Evolutionary conservation across 2,888 invertebrate species (phyloP).

Genomic region (Chymomyza caudatula): DNA sequence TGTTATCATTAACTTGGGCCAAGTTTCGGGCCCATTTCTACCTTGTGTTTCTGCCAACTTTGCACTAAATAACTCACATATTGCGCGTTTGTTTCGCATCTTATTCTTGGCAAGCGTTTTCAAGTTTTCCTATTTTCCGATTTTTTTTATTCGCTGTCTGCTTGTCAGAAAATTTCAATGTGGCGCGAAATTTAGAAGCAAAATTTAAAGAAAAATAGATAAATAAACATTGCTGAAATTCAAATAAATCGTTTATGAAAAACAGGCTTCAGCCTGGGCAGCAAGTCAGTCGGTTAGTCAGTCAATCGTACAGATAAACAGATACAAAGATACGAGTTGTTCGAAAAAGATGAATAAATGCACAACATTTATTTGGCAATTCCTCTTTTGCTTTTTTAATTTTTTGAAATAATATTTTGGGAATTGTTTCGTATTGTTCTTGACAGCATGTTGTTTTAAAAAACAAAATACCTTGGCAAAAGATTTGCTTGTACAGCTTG

Average conservation of each 20-base stretch:
- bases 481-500: background rate
- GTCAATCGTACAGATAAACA: slow-evolving; percentile 17
- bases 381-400: slow-evolving; percentile 5
- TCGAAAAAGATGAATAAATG: slow-evolving; percentile 1
- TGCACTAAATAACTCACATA: slow-evolving; percentile 44
- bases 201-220: slow-evolving; percentile 56
- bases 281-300: slow-evolving; percentile 29
- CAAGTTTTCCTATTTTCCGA: slow-evolving; percentile 3
- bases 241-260: slow-evolving; percentile 55
- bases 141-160: background rate
- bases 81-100: slow-evolving; percentile 44
- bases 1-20: slow-evolving; percentile 33
- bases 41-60: slow-evolving; percentile 51
- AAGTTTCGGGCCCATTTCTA: slow-evolving; percentile 10
- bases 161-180: slow-evolving; percentile 38
- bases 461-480: slow-evolving; percentile 19
- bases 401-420: slow-evolving; percentile 35
- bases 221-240: slow-evolving; percentile 61
- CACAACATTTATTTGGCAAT: slow-evolving; percentile 46
- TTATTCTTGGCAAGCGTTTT: slow-evolving; percentile 60
- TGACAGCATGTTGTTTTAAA: slow-evolving; percentile 35
- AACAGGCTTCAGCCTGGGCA: slow-evolving; percentile 7
- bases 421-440: slow-evolving; percentile 24
- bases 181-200: background rate
- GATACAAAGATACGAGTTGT: slow-evolving; percentile 27